Evolutionary conservation across 2,888 invertebrate genomes (phyloP).

Genomic region (Harpagoxenus sublaevis): DNA sequence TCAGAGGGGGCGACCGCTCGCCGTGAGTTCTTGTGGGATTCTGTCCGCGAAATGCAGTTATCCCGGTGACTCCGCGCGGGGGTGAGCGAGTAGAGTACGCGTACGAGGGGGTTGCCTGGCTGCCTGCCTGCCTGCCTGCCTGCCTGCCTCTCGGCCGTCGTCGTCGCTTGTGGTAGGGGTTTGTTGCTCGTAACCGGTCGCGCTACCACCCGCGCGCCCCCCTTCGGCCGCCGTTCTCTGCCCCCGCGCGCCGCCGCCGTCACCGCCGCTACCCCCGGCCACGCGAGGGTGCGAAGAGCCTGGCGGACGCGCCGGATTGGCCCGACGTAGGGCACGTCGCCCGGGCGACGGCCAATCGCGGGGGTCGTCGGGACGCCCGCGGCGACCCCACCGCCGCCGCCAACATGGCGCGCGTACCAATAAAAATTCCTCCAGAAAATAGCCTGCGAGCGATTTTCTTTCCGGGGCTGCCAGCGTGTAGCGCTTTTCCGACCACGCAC

Average conservation of each 20-base stretch:
- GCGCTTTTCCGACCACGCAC: conserved; percentile 71
- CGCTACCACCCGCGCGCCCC: conserved; percentile 57
- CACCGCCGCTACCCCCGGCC: conserved; percentile 52
- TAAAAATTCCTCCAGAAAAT: conserved; percentile 85
- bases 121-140: conserved; percentile 46
- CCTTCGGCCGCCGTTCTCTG: background rate
- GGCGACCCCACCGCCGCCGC: conserved; percentile 67
- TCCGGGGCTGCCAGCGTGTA: conserved; percentile 63
- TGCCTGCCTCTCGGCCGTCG: conserved; percentile 56
- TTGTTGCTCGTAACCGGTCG: conserved; percentile 65
- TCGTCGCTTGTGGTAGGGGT: conserved; percentile 60
- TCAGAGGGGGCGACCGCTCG: conserved; percentile 81
- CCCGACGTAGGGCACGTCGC: conserved; percentile 82
- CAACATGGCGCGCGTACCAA: conserved; percentile 84
- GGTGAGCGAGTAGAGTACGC: conserved; percentile 74
- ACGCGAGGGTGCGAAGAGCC: conserved; percentile 62
- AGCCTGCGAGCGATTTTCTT: conserved; percentile 84
- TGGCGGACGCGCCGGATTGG: conserved; percentile 82
- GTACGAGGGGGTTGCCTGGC: conserved; percentile 69
- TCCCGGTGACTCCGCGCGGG: conserved; percentile 82
- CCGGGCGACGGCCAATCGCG: conserved; percentile 86
- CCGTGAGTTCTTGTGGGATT: conserved; percentile 86
- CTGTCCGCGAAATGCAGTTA: conserved; percentile 86
- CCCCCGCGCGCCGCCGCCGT: conserved; percentile 61
- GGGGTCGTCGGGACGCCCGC: conserved; percentile 55